Conservation (phyloP, 1,140 invertebrate species). For the Sipha flava region DNA sequence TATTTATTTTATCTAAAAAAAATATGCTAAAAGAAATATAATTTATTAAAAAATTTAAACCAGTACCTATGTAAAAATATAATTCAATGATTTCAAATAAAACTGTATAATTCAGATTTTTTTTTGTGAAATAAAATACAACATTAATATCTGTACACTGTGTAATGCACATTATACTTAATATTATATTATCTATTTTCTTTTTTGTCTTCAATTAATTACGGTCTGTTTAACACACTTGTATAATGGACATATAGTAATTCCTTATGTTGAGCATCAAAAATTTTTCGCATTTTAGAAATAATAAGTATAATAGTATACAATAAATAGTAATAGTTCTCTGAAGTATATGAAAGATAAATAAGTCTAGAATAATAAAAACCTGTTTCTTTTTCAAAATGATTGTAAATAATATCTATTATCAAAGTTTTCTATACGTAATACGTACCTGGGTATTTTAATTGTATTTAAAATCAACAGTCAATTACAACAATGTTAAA, state of each 20-base stretch:
- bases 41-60: neutral
- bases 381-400: too few relatives aligned
- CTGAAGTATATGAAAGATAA: too few relatives aligned
- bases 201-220: slow-evolving; percentile 15
- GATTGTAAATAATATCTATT: too few relatives aligned
- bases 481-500: too few relatives aligned
- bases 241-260: neutral
- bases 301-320: too few relatives aligned
- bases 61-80: too few relatives aligned
- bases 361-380: too few relatives aligned
- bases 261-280: neutral
- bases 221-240: slow-evolving; percentile 24
- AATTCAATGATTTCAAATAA: neutral
- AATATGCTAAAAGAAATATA: neutral
- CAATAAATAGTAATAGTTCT: neutral
- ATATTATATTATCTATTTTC: neutral
- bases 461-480: too few relatives aligned
- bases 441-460: too few relatives aligned
- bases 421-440: too few relatives aligned
- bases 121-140: neutral
- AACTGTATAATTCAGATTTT: neutral
- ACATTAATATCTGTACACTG: neutral
- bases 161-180: neutral
- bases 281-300: neutral
- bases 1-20: neutral